Evolutionary conservation across 2,113 vertebrate genomes (phyloP), one percentile per base, ranked within the genome.

Genomic region (Lepisosteus oculatus): DNA sequence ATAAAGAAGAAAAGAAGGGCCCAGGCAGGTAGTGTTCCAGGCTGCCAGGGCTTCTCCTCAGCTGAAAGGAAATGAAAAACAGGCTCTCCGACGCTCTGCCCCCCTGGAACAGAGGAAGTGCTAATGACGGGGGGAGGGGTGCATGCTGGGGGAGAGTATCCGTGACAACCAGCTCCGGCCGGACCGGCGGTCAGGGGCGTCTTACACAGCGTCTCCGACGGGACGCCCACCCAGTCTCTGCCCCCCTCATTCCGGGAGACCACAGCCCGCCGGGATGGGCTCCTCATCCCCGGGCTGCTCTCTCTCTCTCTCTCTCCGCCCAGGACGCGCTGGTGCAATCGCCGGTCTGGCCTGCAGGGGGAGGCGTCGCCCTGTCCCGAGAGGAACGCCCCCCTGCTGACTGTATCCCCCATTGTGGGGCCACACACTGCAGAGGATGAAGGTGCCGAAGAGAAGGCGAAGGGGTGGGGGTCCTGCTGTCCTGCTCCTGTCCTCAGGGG

Each of bases 61-160:
- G 72, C 83, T 73, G 79, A 77, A 86, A 87, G 86, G 85, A 84
- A 83, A 81, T 84, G 81, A 72, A 70, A 82, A 81, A 85, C 81
- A 72, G 77, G 80, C 61, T 75, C 80, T 82, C 79, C 70, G 70
- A 72, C 72, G 76, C 81, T 78, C 76, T 62, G 77, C 78, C 81
- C 74, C 62, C 8, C 47, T 51, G 78, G 67, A 71, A 83, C 80
- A 77, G 81, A 78, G 75, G 64, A 64, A 68, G 12, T 66, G 3
- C 4, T 2, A 13, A 41, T 12, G 54, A 44, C 5, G 14, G 55
- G 68, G 2, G 8, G 9, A 15, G 55, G 68, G 12, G 3, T 42
- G 17, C 14, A 44, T 11, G 42, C 8, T 8, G 56, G 61, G 55
- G 13, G 47, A 51, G 47, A 51, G 17, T 29, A 29, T 29, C 17